Conservation (phyloP, 2,888 invertebrate species). For the Dromius quadrimaculatus region DNA sequence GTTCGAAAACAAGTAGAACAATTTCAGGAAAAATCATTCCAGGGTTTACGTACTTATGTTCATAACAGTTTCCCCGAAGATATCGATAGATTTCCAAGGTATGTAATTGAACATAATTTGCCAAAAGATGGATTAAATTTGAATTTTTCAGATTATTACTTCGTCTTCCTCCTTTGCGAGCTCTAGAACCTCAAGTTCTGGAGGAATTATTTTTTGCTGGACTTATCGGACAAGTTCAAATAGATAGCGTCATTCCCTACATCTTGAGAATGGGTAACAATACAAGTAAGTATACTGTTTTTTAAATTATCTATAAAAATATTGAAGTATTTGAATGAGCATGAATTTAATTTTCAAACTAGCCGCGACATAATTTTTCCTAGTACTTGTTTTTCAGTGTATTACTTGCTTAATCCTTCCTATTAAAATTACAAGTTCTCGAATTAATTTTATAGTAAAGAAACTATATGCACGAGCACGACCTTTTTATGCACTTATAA, state of each 20-base stretch:
- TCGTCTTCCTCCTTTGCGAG: conserved; percentile 79
- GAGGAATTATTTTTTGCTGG: conserved; percentile 95
- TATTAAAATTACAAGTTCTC: too few relatives aligned
- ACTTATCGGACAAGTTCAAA: conserved; percentile 91
- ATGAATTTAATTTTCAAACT: too few relatives aligned
- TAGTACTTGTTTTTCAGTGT: too few relatives aligned
- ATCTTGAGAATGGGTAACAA: conserved; percentile 75
- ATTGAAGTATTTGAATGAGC: too few relatives aligned
- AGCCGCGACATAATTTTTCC: too few relatives aligned
- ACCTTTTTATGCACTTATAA: too few relatives aligned
- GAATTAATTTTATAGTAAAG: too few relatives aligned
- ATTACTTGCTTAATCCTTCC: too few relatives aligned
- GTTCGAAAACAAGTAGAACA: conserved; percentile 70
- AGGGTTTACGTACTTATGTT: conserved; percentile 70
- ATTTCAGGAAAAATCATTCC: conserved; percentile 74
- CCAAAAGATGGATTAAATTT: too few relatives aligned
- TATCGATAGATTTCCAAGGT: conserved; percentile 71
- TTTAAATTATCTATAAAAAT: neutral
- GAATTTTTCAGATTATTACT: conserved; percentile 71
- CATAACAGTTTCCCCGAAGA: conserved; percentile 66
- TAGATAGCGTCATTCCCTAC: conserved; percentile 94
- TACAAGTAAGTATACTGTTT: conserved; percentile 54
- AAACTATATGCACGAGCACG: too few relatives aligned
- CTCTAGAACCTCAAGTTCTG: conserved; percentile 80
- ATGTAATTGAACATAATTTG: conserved; percentile 59